Percentiles rank a stretch among this genome's conserved stretches.
phyloP scores from a whole-genome alignment of 2,888 invertebrate genomes.

The Lithophane socia region DNA sequence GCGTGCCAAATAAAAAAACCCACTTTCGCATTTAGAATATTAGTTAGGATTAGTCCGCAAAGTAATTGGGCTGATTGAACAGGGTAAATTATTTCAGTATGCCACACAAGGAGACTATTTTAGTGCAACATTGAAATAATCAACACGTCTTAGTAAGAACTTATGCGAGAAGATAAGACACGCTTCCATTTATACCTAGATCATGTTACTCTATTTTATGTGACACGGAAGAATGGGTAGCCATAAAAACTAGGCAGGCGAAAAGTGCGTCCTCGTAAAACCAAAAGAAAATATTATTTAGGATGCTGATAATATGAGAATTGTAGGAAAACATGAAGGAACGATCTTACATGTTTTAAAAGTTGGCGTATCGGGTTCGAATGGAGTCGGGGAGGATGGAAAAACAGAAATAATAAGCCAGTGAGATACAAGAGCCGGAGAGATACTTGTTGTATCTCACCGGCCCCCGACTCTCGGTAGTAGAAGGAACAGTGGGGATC shows the following conservation, averaged over 20 bases:
- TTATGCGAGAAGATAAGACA: constrained; percentile 42
- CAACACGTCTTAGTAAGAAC: constrained; percentile 19
- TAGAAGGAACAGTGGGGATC: no score
- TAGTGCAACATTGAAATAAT: neutral
- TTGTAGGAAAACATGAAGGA: constrained; percentile 15
- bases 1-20: no score
- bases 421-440: no score
- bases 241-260: constrained; percentile 36
- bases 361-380: neutral
- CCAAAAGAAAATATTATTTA: constrained; percentile 32
- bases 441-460: no score
- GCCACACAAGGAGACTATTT: constrained; percentile 8
- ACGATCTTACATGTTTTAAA: neutral
- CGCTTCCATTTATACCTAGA: constrained; percentile 26
- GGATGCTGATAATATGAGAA: constrained; percentile 24
- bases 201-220: constrained; percentile 38
- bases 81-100: neutral
- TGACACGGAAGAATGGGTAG: constrained; percentile 28
- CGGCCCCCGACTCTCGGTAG: no score
- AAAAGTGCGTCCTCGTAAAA: constrained; percentile 44
- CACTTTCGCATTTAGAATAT: no score
- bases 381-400: neutral
- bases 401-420: neutral
- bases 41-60: no score
- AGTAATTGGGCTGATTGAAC: neutral